Base-by-base conservation (phyloP, 2,113 vertebrate genomes). In the Zapus hudsonius region DNA sequence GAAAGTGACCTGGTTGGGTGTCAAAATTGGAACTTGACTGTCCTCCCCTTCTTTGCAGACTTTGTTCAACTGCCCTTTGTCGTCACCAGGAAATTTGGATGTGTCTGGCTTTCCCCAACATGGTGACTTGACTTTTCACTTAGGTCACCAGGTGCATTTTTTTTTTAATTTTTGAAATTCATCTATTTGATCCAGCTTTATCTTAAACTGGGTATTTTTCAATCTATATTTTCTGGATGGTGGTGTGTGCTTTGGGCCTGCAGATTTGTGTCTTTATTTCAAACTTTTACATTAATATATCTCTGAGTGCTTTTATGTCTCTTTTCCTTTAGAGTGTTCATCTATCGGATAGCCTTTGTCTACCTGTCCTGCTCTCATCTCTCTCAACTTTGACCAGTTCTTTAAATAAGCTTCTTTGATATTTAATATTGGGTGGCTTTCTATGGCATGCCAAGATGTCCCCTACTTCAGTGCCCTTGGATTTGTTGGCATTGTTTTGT, bases 1-100 rank as follows among this genome's bases (percentile, higher is more conserved):
- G 59, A 93, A 88, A 40, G 74, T 74, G 67, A 36, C 7, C 79
- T 83, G 33, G 42, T 40, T 92, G 57, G 89, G 63, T 95, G 75
- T 93, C 82, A 88, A 85, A 94, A 36, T 8, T 38, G 17, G 33
- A 6, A 29, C 12, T 52, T 83, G 20, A 38, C 59, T 73, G 73
- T 88, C 74, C 88, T 81, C 57, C 20, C 5, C 44, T 61, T 27
- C 40, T 55, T 74, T 36, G 13, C 22, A 40, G 20, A 11, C 33
- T 36, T n/a, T 13, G 0, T 38, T 40, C 36, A 52, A 13, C 31
- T 8, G 22, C 40, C 66, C 70, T 90, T 59, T 47, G 5, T 17
- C 33, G 25, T 73, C 11, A 36, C 33, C 1, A 29, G 4, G 27
- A 86, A 23, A 47, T 70, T 40, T 74, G 22, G 52, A 40, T 55